Evolutionary conservation across 2,888 invertebrate genomes (phyloP), one percentile per base, ranked within the genome.

Genomic region (Drosophila anomalata): DNA sequence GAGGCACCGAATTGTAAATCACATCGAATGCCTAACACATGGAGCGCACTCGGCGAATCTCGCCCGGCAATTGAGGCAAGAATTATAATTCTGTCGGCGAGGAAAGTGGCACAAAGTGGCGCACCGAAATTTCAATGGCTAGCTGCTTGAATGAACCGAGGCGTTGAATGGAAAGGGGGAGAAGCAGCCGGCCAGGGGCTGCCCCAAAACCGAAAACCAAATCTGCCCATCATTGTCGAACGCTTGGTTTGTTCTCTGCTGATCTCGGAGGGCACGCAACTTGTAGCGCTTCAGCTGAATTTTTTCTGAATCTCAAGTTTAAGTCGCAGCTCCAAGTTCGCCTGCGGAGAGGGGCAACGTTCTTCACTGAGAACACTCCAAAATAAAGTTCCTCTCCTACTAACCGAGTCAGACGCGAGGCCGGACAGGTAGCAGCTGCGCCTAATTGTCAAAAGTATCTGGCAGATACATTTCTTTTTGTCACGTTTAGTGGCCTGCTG

Each of bases 1-100:
- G 22, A 47, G 58, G 51, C 58, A 55, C 51, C 53, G 48, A 63
- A 61, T 52, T 78, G 75, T 77, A 82, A 84, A 82, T 83, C 73
- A 83, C 75, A 74, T 72, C 44, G 76, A 88, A 87, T 87, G 84
- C 70, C 77, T 76, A 89, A 84, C 87, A 87, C 75, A 89, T 87
- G 89, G 79, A 76, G 66, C 61, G 67, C 47, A 62, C 26, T 39
- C 50, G 11, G 17, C 51, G 36, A 50, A 48, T 41, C 61, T 59
- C 55, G 47, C 51, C 53, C 53, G 67, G 62, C 52, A 68, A 60
- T 42, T 60, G 53, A 33, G 54, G 53, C 71, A 52, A 69, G 48
- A 69, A 59, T 69, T 53, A 59, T 69, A 59, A 77, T 77, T 77
- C 54, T 33, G 53, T 56, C 29, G 26, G 75, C 52, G 36, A 36